Percentiles rank a stretch among this genome's conserved stretches.
Conservation (phyloP, 2,888 invertebrate genomes). For the Zygaena filipendulae region DNA sequence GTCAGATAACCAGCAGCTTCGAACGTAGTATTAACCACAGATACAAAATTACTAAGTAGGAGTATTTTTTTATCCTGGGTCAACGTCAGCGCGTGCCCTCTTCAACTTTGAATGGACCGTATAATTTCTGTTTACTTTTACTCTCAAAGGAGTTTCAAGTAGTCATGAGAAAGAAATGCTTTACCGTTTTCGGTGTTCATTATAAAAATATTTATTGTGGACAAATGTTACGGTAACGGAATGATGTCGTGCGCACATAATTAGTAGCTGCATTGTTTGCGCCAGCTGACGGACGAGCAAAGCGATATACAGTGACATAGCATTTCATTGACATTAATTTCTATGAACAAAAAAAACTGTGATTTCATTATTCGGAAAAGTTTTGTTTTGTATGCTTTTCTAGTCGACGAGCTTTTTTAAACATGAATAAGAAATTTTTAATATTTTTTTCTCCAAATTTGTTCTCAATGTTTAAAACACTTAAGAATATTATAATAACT, state of each 20-base stretch:
- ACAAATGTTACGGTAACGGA: conserved; percentile 35
- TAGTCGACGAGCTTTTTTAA: too few relatives aligned
- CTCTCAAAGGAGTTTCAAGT: conserved; percentile 46
- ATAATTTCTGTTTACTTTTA: conserved; percentile 60
- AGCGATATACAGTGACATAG: conserved; percentile 3
- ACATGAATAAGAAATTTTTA: too few relatives aligned
- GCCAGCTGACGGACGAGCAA: conserved; percentile 11
- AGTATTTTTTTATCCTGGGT: conserved; percentile 23
- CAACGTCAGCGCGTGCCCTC: conserved; percentile 42
- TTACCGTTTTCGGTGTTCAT: conserved; percentile 39
- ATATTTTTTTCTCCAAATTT: too few relatives aligned
- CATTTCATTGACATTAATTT: conserved; percentile 15
- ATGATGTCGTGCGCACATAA: conserved; percentile 24
- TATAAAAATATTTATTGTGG: conserved; percentile 39
- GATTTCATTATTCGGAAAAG: conserved; percentile 6
- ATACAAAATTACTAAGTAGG: too few relatives aligned
- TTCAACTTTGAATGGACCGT: conserved; percentile 42
- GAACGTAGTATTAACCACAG: too few relatives aligned
- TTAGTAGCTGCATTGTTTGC: conserved; percentile 24
- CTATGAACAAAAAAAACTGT: conserved; percentile 7
- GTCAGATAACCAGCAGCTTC: too few relatives aligned
- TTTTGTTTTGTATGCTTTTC: too few relatives aligned
- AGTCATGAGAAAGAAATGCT: conserved; percentile 28
- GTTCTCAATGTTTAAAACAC: too few relatives aligned
- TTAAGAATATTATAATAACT: too few relatives aligned